Percentiles rank a stretch among this genome's conserved stretches.
phyloP scores from a whole-genome alignment of 2,888 invertebrate species.

The Cerceris ruficornis region DNA sequence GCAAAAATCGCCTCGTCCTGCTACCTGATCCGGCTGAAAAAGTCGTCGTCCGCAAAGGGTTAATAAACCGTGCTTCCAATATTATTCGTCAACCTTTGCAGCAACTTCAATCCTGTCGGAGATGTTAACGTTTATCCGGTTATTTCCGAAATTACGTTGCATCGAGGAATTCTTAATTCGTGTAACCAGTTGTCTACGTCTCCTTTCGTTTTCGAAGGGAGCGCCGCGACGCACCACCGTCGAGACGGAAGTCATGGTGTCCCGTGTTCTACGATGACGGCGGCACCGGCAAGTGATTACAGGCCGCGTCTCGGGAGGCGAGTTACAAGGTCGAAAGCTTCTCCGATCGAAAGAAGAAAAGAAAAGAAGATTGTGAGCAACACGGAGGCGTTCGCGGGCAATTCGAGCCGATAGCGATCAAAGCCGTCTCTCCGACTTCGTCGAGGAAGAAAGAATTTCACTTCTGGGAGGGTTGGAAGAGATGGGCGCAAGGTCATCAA shows the following conservation, averaged over 20 bases:
- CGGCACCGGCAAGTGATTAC: slow-evolving; percentile 60
- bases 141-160: not conserved
- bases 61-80: no score
- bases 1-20: no score
- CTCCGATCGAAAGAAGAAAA: slow-evolving; percentile 33
- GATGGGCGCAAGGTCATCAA: slow-evolving; percentile 9
- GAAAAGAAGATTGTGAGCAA: slow-evolving; percentile 54
- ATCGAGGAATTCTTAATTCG: not conserved
- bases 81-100: no score
- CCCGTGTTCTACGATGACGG: slow-evolving; percentile 34
- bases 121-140: not conserved
- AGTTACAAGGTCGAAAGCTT: slow-evolving; percentile 65
- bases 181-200: not conserved
- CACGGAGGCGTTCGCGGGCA: slow-evolving; percentile 28
- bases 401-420: slow-evolving; percentile 43
- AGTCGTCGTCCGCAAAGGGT: no score
- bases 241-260: slow-evolving; percentile 21
- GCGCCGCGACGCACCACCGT: slow-evolving; percentile 1
- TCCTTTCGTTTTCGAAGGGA: not conserved
- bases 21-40: no score
- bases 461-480: not conserved
- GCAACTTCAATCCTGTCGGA: no score
- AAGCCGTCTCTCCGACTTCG: slow-evolving; percentile 41
- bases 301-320: slow-evolving; percentile 53
- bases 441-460: slow-evolving; percentile 28